These are phyloP conservation scores for Gulo gulo DNA, from an alignment of 2,113 vertebrate genomes.

Conservation along the genomic window DNA sequence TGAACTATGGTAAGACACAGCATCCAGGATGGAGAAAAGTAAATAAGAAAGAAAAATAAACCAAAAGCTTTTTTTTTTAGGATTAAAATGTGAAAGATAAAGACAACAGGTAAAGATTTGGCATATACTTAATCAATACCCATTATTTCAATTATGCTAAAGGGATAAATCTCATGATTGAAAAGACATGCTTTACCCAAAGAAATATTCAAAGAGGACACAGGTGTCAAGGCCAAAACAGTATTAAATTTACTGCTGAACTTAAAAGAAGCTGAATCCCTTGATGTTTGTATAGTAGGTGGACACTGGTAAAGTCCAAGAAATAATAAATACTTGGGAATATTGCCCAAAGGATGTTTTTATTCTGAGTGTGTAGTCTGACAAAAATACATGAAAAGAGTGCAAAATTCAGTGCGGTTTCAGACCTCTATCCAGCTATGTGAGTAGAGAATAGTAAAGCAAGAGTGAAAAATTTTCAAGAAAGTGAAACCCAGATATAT, in stretches of 20 bases:
- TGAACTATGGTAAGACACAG: not conserved
- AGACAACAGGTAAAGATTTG: not conserved
- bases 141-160: constrained; percentile 26
- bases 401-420: not conserved
- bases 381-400: constrained; percentile 12
- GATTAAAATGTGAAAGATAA: not conserved
- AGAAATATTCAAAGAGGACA: not conserved
- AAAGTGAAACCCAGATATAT: not conserved
- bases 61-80: not conserved
- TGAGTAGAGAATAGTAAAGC: not conserved
- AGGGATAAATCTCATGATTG: not conserved
- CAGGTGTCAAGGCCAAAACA: not conserved
- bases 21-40: not conserved
- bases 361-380: not conserved
- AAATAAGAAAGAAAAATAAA: not conserved
- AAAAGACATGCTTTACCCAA: not conserved
- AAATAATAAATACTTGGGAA: not conserved
- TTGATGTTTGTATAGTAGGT: not conserved
- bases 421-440: not conserved
- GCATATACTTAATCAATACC: not conserved
- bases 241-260: constrained; percentile 2
- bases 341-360: not conserved
- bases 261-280: not conserved
- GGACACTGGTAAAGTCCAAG: not conserved
- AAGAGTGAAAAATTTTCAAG: not conserved